Evolutionary conservation across 35 echinoderm and acorn worm genomes (phyloP), one percentile per base, ranked within the genome.

Genomic region (Patiria miniata): DNA sequence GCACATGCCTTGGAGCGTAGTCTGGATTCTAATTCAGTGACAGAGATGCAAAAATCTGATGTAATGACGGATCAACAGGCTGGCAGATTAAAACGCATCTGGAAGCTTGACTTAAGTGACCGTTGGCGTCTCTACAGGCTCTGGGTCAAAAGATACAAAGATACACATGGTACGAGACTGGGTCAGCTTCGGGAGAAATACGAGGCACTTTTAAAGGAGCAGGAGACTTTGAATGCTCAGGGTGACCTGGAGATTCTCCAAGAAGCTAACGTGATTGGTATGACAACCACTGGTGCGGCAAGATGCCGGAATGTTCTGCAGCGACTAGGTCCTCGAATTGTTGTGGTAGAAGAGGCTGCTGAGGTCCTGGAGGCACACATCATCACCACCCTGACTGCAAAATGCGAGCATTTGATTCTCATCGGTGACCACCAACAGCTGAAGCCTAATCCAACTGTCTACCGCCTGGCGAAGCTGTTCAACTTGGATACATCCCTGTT

Each of bases 401-500:
- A 81, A 39, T 89, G 86, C 83, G 73, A 97, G 76, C 90, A 97
- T 83, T 77, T 97, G 14, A 97, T 97, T 53, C 78, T 97, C 3
- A 97, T 97, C 29, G 94, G 94, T 47, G 94, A 97, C 54, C 91
- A 97, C 78, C 90, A 97, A 28, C 94, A 97, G 65, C 78, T 97
- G 3, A 36, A 87, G 47, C 94, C 94, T n/a, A 97, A 97, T 23
- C 91, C 94, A 55, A 97, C 84, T 0, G 94, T 97, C 36, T 97
- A 90, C 52, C 73, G 85, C 59, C 68, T 97, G 26, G 91, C 81
- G 7, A 97, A 86, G 78, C 39, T 87, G 7, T 93, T 82, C 51
- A 85, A 97, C 34, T 34, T 97, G 10, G 94, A 97, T 54, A 83
- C 89, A 7, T 97, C 94, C 22, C 77, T 97, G 9, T 97, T 97